Percentiles rank a stretch among this genome's conserved stretches.
Conservation (phyloP, 2,113 vertebrate genomes). For the Brienomyrus longianalis region DNA sequence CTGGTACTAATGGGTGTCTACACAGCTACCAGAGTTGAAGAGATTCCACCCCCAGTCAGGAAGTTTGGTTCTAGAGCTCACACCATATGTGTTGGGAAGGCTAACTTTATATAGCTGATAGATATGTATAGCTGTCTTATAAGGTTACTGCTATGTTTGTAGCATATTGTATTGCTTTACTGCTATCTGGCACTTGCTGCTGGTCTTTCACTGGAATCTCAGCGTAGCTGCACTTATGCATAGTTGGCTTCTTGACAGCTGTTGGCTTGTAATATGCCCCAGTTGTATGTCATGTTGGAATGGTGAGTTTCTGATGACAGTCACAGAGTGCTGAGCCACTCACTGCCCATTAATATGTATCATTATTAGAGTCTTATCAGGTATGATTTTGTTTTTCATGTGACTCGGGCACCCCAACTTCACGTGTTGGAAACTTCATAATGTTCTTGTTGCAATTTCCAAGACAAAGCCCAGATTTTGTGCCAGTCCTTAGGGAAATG, state of each 20-base stretch:
- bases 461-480: not conserved
- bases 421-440: not conserved
- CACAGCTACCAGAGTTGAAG: not conserved
- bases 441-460: not conserved
- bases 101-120: not conserved
- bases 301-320: too few relatives aligned
- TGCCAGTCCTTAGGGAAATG: not conserved
- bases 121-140: not conserved
- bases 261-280: not conserved
- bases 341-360: too few relatives aligned
- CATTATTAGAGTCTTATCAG: too few relatives aligned
- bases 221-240: not conserved
- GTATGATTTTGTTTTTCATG: too few relatives aligned
- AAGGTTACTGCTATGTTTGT: not conserved
- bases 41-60: not conserved
- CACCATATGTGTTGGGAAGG: not conserved
- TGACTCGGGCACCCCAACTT: too few relatives aligned
- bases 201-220: not conserved
- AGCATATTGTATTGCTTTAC: not conserved
- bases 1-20: not conserved
- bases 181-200: not conserved
- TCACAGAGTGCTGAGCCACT: too few relatives aligned
- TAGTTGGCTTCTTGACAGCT: not conserved
- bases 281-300: not conserved
- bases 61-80: not conserved